Evolutionary conservation across 2,113 vertebrate genomes (phyloP).

Genomic region (Galemys pyrenaicus): DNA sequence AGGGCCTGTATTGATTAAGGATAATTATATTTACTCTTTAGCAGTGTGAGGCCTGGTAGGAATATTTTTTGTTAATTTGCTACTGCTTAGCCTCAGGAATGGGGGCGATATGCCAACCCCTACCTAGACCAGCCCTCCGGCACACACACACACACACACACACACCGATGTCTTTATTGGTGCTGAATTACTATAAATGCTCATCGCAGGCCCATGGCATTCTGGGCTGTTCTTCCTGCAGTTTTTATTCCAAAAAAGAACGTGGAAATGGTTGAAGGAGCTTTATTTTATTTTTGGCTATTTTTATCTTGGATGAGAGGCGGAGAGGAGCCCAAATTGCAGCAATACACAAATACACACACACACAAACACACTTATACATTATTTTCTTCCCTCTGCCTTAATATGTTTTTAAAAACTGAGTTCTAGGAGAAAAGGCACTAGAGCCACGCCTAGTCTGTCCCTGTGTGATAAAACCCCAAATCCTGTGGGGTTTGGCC

Average conservation of each 20-base stretch:
- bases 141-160: neutral
- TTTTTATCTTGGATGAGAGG: slow-evolving; percentile 29
- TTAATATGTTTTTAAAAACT: neutral
- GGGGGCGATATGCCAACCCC: neutral
- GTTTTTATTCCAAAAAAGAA: slow-evolving; percentile 42
- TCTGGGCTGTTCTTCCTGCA: neutral
- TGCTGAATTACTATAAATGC: neutral
- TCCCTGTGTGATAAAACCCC: neutral
- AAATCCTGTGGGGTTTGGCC: no score
- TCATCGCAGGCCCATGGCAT: neutral
- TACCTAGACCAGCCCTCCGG: neutral
- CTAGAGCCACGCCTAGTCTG: neutral
- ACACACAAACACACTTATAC: neutral
- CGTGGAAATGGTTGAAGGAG: neutral
- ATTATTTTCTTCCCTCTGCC: neutral
- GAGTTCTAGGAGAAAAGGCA: neutral
- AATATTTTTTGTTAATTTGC: slow-evolving; percentile 75
- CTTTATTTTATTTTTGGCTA: neutral
- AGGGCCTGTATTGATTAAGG: slow-evolving; percentile 78
- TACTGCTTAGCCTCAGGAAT: slow-evolving; percentile 59
- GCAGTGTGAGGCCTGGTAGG: slow-evolving; percentile 65
- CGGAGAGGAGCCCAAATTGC: neutral
- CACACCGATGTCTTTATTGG: neutral
- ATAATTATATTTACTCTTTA: slow-evolving; percentile 79
- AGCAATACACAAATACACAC: no score